phyloP scores from a whole-genome alignment of 2,888 invertebrate species.

The Piscicola geometra region DNA sequence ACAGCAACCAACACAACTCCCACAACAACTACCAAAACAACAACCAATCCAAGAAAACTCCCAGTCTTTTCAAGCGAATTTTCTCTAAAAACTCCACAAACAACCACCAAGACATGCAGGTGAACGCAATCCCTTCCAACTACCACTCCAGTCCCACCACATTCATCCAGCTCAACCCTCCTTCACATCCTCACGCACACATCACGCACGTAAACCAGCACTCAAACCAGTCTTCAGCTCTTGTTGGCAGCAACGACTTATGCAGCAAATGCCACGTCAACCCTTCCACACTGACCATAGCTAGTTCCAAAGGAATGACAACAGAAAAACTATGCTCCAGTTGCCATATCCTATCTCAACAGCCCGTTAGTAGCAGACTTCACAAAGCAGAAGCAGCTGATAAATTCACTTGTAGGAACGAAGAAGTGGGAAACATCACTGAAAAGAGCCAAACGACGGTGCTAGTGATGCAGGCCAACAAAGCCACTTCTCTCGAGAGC shows the following conservation, averaged over 20 bases:
- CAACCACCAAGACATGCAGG: background rate
- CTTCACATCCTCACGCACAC: too few relatives aligned
- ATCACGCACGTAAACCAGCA: background rate
- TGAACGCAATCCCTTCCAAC: background rate
- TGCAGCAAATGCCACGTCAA: constrained; percentile 22
- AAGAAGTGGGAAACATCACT: background rate
- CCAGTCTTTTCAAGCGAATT: background rate
- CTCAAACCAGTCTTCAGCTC: background rate
- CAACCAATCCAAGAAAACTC: background rate
- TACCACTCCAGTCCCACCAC: background rate
- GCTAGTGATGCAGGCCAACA: background rate
- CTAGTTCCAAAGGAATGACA: constrained; percentile 13
- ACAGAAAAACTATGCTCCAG: constrained; percentile 19
- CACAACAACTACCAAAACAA: too few relatives aligned
- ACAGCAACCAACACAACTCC: too few relatives aligned
- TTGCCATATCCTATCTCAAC: constrained; percentile 8
- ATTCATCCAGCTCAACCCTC: background rate
- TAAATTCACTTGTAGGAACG: background rate
- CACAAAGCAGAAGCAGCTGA: background rate
- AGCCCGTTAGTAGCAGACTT: background rate
- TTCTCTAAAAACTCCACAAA: background rate
- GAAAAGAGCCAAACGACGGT: background rate
- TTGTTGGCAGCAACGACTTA: background rate
- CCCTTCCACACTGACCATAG: constrained; percentile 6
- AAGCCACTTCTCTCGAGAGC: too few relatives aligned